These are phyloP conservation scores for Trichonephila clavata DNA, from an alignment of 1,140 invertebrate genomes.

Conservation along the genomic window DNA sequence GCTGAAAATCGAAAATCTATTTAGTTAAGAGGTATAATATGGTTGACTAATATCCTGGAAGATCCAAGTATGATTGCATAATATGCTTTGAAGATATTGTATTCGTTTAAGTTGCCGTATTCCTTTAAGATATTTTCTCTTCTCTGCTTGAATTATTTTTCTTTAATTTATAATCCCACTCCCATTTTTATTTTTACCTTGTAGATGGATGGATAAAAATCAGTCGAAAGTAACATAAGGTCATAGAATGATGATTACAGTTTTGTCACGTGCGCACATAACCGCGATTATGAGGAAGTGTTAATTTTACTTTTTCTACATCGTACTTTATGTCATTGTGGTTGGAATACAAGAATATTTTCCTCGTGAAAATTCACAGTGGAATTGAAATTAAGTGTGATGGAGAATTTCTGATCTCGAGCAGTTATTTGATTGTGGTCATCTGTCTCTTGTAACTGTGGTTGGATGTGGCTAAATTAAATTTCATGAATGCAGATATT, in stretches of 20 bases:
- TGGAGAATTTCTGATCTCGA: not conserved
- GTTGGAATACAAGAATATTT: not conserved
- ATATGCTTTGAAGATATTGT: too few species aligned
- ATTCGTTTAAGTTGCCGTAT: too few species aligned
- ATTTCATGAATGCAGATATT: too few species aligned
- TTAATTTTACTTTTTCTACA: not conserved
- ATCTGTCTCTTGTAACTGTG: too few species aligned
- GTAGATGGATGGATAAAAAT: not conserved
- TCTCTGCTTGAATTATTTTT: not conserved
- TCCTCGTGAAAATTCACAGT: not conserved
- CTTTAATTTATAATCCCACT: not conserved
- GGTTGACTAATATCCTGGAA: too few species aligned
- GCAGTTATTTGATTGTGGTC: too few species aligned
- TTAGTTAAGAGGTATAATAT: too few species aligned
- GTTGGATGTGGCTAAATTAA: too few species aligned
- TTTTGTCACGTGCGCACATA: conserved; percentile 2
- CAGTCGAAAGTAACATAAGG: not conserved
- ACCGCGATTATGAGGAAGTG: not conserved
- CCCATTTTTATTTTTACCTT: not conserved
- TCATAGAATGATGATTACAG: not conserved
- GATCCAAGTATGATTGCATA: too few species aligned
- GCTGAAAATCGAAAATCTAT: not conserved
- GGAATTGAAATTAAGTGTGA: not conserved
- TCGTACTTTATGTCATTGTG: not conserved
- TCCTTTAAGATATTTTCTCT: too few species aligned